A percentile compares a stretch with the other conserved stretches of the same genome.
Conservation (phyloP, 2,797 vertebrate genomes). For the Adrianichthys oophorus region DNA sequence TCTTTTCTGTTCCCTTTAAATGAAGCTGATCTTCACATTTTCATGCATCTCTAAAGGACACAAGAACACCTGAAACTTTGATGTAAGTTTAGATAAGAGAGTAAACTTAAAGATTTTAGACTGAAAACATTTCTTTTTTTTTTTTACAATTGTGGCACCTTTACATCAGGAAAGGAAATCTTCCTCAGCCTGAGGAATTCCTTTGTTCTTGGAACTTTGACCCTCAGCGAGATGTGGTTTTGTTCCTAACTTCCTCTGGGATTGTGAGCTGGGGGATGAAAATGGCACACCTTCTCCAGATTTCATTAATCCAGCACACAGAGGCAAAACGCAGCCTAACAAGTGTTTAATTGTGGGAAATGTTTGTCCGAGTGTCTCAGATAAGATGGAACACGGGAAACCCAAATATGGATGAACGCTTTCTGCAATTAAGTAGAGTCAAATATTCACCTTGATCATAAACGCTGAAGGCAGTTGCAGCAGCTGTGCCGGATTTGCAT, state of each 20-base stretch:
- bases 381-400: not conserved
- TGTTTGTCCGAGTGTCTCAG: slow-evolving; percentile 1
- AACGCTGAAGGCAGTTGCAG: not conserved
- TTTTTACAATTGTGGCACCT: not conserved
- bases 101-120: too few relatives aligned
- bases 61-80: slow-evolving; percentile 10
- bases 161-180: slow-evolving; percentile 4
- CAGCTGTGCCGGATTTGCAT: slow-evolving; percentile 45
- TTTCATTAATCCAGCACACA: slow-evolving; percentile 27
- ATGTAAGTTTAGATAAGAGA: too few relatives aligned
- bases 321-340: slow-evolving; percentile 19
- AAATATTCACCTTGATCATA: slow-evolving; percentile 12
- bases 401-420: slow-evolving; percentile 6
- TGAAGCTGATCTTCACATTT: not conserved
- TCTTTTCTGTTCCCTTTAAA: slow-evolving; percentile 4
- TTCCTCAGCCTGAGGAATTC: slow-evolving; percentile 45
- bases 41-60: not conserved
- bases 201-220: slow-evolving; percentile 40
- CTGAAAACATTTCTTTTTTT: too few relatives aligned
- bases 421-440: slow-evolving; percentile 8
- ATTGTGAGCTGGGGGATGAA: slow-evolving; percentile 35
- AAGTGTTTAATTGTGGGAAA: slow-evolving; percentile 20
- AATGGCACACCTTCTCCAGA: slow-evolving; percentile 33
- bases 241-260: slow-evolving; percentile 58
- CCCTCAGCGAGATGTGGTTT: slow-evolving; percentile 36